A percentile compares a stretch with the other conserved stretches of the same genome.
Evolutionary conservation across 1,140 invertebrate species (phyloP).

Genomic region (Drosophila erecta): DNA sequence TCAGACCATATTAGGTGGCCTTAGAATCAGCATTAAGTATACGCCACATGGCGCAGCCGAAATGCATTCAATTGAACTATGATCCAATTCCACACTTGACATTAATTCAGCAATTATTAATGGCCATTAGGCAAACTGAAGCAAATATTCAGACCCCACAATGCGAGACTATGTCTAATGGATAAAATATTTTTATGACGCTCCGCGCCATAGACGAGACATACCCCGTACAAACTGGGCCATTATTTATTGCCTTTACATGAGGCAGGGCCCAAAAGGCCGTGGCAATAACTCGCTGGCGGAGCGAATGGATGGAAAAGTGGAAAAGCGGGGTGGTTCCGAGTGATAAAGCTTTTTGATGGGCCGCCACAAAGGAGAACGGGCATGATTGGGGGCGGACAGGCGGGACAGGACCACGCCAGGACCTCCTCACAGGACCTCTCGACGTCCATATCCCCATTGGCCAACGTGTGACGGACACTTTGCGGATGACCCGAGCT

Average conservation of each 20-base stretch:
- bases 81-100: slow-evolving; percentile 44
- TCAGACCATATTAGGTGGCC: not conserved
- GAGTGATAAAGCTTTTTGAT: slow-evolving; percentile 48
- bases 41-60: slow-evolving; percentile 11
- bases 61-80: slow-evolving; percentile 21
- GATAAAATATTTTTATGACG: slow-evolving; percentile 79
- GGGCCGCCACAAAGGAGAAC: slow-evolving; percentile 19
- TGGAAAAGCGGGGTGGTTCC: slow-evolving; percentile 9
- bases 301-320: slow-evolving; percentile 10
- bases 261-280: slow-evolving; percentile 62
- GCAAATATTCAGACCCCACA: slow-evolving; percentile 37
- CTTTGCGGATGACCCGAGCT: slow-evolving; percentile 55
- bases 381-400: slow-evolving; percentile 14
- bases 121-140: slow-evolving; percentile 66
- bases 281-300: slow-evolving; percentile 29
- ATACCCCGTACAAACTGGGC: slow-evolving; percentile 54
- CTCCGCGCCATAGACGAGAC: slow-evolving; percentile 28
- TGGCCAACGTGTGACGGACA: slow-evolving; percentile 47
- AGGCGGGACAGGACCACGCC: not conserved
- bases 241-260: slow-evolving; percentile 79
- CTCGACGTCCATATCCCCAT: slow-evolving; percentile 32
- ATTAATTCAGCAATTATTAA: slow-evolving; percentile 78
- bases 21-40: slow-evolving; percentile 23
- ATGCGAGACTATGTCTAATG: slow-evolving; percentile 63
- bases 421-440: slow-evolving; percentile 32